phyloP scores from a whole-genome alignment of 2,113 vertebrate species.

The Leptodactylus fuscus region DNA sequence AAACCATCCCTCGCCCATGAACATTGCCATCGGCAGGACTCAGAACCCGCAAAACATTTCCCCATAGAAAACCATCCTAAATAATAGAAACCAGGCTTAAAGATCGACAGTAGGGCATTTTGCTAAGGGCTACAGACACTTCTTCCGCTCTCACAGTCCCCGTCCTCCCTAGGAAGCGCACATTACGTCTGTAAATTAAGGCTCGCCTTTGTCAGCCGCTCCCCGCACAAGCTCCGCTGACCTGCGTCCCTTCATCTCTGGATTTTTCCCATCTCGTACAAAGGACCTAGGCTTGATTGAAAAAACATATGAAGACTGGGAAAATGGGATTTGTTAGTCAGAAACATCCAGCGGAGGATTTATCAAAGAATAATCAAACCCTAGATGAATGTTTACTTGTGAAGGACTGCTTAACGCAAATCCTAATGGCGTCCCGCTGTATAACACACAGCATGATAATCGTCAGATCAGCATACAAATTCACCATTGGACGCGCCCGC shows the following conservation, averaged over 20 bases:
- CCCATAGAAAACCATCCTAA: not conserved
- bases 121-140: not conserved
- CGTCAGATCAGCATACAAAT: slow-evolving; percentile 39
- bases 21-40: too few relatives aligned
- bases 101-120: not conserved
- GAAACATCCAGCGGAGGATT: not conserved
- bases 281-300: not conserved
- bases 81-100: not conserved
- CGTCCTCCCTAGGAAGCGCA: not conserved
- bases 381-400: slow-evolving; percentile 28
- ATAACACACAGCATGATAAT: slow-evolving; percentile 21
- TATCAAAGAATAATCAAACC: slow-evolving; percentile 38
- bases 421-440: slow-evolving; percentile 24
- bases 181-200: not conserved
- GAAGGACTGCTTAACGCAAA: slow-evolving; percentile 4
- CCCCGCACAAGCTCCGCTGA: not conserved
- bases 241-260: not conserved
- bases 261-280: not conserved
- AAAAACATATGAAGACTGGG: slow-evolving; percentile 2
- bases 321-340: not conserved
- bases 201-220: not conserved
- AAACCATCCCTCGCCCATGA: too few relatives aligned
- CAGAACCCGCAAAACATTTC: too few relatives aligned
- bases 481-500: not conserved
- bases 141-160: not conserved